These are phyloP conservation scores for Menidia menidia DNA, from an alignment of 2,797 vertebrate species.

Conservation along the genomic window DNA sequence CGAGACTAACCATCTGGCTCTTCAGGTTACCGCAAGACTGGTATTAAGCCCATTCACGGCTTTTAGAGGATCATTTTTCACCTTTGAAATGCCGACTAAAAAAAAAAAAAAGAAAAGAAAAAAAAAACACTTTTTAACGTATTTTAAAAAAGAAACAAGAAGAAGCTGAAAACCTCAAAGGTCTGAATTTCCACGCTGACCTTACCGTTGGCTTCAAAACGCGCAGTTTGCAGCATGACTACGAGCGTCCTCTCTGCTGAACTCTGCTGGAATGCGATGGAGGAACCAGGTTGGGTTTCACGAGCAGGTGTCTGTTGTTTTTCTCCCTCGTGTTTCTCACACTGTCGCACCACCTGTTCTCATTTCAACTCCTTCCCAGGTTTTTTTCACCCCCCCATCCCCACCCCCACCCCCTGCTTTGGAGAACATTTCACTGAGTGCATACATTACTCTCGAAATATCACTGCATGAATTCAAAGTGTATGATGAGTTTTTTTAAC, in stretches of 20 bases:
- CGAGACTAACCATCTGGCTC: slow-evolving; percentile 16
- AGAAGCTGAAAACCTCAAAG: not conserved
- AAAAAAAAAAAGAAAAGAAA: not conserved
- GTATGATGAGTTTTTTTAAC: no score
- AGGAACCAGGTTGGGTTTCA: slow-evolving; percentile 88
- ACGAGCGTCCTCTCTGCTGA: slow-evolving; percentile 39
- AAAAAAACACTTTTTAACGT: slow-evolving; percentile 2
- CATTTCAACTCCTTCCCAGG: slow-evolving; percentile 52
- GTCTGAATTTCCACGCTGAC: slow-evolving; percentile 3
- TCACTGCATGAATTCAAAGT: not conserved
- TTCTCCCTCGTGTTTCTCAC: slow-evolving; percentile 69
- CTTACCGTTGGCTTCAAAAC: slow-evolving; percentile 6
- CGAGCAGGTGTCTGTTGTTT: slow-evolving; percentile 84
- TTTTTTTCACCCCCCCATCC: slow-evolving; percentile 19
- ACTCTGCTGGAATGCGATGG: slow-evolving; percentile 80
- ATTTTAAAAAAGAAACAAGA: not conserved
- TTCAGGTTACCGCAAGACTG: slow-evolving; percentile 3
- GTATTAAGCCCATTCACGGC: not conserved
- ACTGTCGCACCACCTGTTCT: slow-evolving; percentile 76
- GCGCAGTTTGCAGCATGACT: slow-evolving; percentile 16
- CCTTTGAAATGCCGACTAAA: slow-evolving; percentile 5
- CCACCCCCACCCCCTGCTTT: slow-evolving; percentile 7
- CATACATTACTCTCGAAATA: slow-evolving; percentile 1
- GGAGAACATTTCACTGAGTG: slow-evolving; percentile 23
- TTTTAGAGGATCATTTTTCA: not conserved